A percentile compares a stretch with the other conserved stretches of the same genome.
Evolutionary conservation across 2,797 vertebrate genomes (phyloP).

Genomic region (Xenops minutus): DNA sequence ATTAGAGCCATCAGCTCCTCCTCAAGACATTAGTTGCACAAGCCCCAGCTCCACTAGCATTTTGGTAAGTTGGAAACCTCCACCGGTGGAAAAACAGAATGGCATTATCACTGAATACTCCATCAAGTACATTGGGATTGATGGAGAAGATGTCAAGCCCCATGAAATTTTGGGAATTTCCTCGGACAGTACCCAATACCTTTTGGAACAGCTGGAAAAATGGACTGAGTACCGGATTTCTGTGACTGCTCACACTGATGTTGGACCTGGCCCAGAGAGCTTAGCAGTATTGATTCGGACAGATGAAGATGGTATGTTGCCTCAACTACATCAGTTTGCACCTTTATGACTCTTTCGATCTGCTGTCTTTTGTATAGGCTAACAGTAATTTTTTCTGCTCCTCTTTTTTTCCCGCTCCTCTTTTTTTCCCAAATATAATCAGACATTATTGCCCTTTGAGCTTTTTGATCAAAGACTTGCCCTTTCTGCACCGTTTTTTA

Average conservation of each 20-base stretch:
- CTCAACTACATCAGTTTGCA: conserved; percentile 74
- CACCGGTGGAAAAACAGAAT: conserved; percentile 91
- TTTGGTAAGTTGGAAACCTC: conserved; percentile 99
- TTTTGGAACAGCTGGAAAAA: conserved; percentile 99
- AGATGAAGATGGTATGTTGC: conserved; percentile 99
- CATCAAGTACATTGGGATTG: conserved; percentile 86
- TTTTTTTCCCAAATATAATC: conserved; percentile 34
- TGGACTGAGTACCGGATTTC: conserved; percentile 97
- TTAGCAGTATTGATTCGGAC: conserved; percentile 92
- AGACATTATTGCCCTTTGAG: not conserved
- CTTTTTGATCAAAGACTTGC: conserved; percentile 64
- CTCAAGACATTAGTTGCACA: conserved; percentile 93
- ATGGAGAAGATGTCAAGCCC: conserved; percentile 87
- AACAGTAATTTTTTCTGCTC: conserved; percentile 65
- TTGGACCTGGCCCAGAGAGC: conserved; percentile 96
- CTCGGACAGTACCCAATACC: conserved; percentile 87
- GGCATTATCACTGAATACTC: conserved; percentile 94
- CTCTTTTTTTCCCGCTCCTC: conserved; percentile 58
- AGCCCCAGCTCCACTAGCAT: conserved; percentile 97
- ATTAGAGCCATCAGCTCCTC: conserved; percentile 96
- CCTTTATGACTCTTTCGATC: conserved; percentile 71
- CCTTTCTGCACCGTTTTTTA: conserved; percentile 38
- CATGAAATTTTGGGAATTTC: conserved; percentile 86
- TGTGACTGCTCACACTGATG: conserved; percentile 93
- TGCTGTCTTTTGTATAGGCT: conserved; percentile 73